Evolutionary conservation across 2,113 vertebrate genomes (phyloP).

Genomic region (Channa maculata): DNA sequence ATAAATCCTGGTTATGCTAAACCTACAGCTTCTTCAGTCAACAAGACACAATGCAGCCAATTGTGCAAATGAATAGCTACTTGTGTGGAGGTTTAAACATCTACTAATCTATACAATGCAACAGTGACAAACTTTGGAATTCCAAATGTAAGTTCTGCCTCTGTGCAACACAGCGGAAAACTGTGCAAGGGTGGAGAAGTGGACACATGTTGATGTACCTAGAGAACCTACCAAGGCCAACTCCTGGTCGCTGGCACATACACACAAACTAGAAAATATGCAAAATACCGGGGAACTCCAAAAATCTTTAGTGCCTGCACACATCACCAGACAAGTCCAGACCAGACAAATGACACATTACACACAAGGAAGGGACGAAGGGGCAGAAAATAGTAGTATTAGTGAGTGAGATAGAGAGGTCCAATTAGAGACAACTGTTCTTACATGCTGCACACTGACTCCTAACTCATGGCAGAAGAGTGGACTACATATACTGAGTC

Average conservation of each 20-base stretch:
- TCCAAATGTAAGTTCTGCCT: conserved; percentile 32
- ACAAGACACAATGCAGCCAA: background rate
- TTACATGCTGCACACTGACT: conserved; percentile 27
- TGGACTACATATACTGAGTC: too few relatives aligned
- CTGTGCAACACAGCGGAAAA: background rate
- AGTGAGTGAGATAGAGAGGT: conserved; percentile 36
- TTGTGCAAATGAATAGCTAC: background rate
- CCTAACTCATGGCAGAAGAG: background rate
- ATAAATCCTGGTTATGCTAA: background rate
- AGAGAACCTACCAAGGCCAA: conserved; percentile 41
- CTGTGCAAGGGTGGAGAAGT: conserved; percentile 46
- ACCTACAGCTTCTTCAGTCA: background rate
- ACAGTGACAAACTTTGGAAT: conserved; percentile 24
- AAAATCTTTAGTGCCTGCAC: conserved; percentile 58
- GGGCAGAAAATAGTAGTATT: conserved; percentile 51
- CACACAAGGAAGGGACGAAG: conserved; percentile 39
- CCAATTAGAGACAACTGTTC: conserved; percentile 43
- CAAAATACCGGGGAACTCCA: conserved; percentile 74
- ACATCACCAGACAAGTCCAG: conserved; percentile 71
- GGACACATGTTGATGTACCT: conserved; percentile 59
- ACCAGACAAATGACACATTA: conserved; percentile 67
- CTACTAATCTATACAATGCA: conserved; percentile 6
- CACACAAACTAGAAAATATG: conserved; percentile 36
- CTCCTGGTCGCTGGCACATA: conserved; percentile 17
- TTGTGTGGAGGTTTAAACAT: background rate